A percentile compares a stretch with the other conserved stretches of the same genome.
Evolutionary conservation across 2,113 vertebrate species (phyloP).

Genomic region (Ceratotherium simum): DNA sequence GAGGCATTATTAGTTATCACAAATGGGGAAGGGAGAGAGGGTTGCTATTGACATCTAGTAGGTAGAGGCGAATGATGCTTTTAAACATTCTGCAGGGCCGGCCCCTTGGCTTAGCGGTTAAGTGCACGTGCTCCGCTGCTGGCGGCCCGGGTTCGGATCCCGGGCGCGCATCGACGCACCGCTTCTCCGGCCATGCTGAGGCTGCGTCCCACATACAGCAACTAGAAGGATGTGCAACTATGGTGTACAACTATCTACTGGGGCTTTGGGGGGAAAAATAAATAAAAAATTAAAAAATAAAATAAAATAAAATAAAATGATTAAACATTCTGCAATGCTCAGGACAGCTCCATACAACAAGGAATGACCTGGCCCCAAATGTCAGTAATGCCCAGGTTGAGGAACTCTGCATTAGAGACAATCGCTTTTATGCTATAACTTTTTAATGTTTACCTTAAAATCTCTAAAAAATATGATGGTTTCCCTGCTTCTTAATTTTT

Average conservation of each 20-base stretch:
- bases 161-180: too few relatives aligned
- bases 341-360: background rate
- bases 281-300: too few relatives aligned
- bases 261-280: too few relatives aligned
- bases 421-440: background rate
- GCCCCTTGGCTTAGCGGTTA: too few relatives aligned
- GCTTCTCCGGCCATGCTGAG: too few relatives aligned
- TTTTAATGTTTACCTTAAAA: background rate
- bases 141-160: too few relatives aligned
- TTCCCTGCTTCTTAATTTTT: background rate
- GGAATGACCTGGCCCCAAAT: background rate
- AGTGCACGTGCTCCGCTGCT: too few relatives aligned
- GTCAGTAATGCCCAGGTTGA: background rate
- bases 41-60: background rate
- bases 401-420: background rate
- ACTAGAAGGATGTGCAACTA: too few relatives aligned
- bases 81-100: background rate
- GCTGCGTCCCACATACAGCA: too few relatives aligned
- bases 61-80: background rate
- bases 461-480: background rate
- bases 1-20: background rate
- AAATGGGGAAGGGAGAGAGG: background rate
- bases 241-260: too few relatives aligned
- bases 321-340: background rate
- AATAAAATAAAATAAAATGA: too few relatives aligned